Evolutionary conservation across 2,797 vertebrate genomes (phyloP).

Genomic region (Oryzias dopingdopingensis): DNA sequence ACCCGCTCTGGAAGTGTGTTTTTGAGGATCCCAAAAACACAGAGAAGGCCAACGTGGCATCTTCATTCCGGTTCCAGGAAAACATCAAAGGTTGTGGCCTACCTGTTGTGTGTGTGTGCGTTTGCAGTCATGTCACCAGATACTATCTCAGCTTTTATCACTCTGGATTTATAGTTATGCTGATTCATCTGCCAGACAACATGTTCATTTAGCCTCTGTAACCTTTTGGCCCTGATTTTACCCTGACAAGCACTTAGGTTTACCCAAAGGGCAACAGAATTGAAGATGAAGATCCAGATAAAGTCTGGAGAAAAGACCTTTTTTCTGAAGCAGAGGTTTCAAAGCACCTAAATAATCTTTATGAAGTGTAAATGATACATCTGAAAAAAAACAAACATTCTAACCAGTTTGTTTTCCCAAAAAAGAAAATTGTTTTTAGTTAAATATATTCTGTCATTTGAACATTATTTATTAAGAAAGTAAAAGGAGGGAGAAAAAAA

Average conservation of each 20-base stretch:
- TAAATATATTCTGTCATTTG: too few species aligned
- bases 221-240: slow-evolving; percentile 33
- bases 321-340: background rate
- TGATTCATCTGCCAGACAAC: slow-evolving; percentile 58
- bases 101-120: slow-evolving; percentile 9
- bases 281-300: background rate
- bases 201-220: slow-evolving; percentile 4
- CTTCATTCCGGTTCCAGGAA: slow-evolving; percentile 47
- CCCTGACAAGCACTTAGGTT: background rate
- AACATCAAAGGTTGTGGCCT: slow-evolving; percentile 54
- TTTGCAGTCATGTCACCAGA: slow-evolving; percentile 29
- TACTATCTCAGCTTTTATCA: slow-evolving; percentile 46
- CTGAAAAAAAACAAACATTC: too few species aligned
- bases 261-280: background rate
- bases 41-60: slow-evolving; percentile 36
- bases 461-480: too few species aligned
- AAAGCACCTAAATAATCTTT: background rate
- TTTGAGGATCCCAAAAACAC: background rate
- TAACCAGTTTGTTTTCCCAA: too few species aligned
- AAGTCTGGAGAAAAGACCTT: background rate
- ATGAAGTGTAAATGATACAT: background rate
- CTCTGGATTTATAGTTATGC: slow-evolving; percentile 44
- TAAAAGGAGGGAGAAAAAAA: too few species aligned
- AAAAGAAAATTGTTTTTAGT: too few species aligned
- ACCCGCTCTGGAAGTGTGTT: background rate